Evolutionary conservation across 92 coral and sea anemone genomes (phyloP).

Genomic region (Phenganax stokvisi): DNA sequence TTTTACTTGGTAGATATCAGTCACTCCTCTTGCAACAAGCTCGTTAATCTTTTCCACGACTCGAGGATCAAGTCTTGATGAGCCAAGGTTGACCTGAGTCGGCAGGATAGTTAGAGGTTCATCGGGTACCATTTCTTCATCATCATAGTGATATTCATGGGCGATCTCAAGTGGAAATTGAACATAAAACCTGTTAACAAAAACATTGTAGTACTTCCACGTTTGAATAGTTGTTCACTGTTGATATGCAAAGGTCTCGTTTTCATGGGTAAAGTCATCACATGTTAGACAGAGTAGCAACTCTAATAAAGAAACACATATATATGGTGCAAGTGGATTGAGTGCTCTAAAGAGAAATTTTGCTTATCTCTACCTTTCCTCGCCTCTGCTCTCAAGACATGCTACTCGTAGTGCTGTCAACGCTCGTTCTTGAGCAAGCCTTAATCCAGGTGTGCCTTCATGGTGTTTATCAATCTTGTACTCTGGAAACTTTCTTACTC

Average conservation of each 20-base stretch:
- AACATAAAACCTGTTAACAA: conserved; percentile 67
- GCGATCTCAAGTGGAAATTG: conserved; percentile 91
- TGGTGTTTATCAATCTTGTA: conserved; percentile 74
- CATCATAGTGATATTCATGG: conserved; percentile 87
- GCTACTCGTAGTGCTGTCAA: conserved; percentile 72
- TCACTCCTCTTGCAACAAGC: conserved; percentile 88
- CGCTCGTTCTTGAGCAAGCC: conserved; percentile 97
- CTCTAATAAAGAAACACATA: too few relatives aligned
- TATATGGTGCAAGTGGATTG: too few relatives aligned
- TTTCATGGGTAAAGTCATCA: too few relatives aligned
- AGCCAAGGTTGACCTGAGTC: conserved; percentile 16
- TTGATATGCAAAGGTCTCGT: too few relatives aligned
- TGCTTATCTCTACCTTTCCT: conserved; percentile 65
- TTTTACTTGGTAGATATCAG: conserved; percentile 86
- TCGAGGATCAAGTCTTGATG: conserved; percentile 70
- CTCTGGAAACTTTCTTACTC: conserved; percentile 92
- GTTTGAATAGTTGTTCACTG: background rate
- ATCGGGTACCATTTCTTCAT: conserved; percentile 54
- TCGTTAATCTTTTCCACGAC: conserved; percentile 86
- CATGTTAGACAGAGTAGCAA: too few relatives aligned
- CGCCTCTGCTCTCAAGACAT: conserved; percentile 87
- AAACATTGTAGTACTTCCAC: background rate
- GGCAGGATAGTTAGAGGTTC: conserved; percentile 40
- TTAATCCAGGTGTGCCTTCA: conserved; percentile 74
- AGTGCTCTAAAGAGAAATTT: too few relatives aligned